Evolutionary conservation across 92 coral and sea anemone species (phyloP).

Genomic region (Montipora capitata): DNA sequence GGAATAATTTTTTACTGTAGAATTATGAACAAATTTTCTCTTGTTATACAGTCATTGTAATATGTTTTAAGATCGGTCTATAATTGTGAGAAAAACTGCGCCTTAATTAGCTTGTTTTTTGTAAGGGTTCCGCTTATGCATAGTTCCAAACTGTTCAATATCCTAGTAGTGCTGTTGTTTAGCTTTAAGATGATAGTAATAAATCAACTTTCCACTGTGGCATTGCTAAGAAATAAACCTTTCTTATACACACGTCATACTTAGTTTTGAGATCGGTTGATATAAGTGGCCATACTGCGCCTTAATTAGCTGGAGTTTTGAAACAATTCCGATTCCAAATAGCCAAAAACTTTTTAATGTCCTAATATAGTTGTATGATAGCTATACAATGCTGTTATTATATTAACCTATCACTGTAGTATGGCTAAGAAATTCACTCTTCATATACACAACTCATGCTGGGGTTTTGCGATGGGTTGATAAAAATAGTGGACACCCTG

Average conservation of each 20-base stretch:
- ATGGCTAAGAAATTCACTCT: no score
- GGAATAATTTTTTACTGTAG: no score
- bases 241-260: slow-evolving; percentile 33
- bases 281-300: slow-evolving; percentile 54
- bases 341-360: slow-evolving; percentile 48
- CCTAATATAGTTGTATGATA: neutral
- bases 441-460: no score
- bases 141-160: no score
- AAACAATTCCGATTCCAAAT: slow-evolving; percentile 54
- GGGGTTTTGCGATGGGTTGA: no score
- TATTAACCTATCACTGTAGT: no score
- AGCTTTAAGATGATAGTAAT: slow-evolving; percentile 60
- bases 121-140: neutral
- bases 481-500: no score
- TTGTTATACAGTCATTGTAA: neutral
- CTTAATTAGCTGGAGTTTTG: slow-evolving; percentile 66
- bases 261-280: slow-evolving; percentile 12
- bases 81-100: neutral
- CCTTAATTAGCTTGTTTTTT: neutral
- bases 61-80: neutral
- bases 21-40: neutral
- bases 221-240: slow-evolving; percentile 45
- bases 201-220: slow-evolving; percentile 64
- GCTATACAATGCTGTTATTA: no score
- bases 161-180: slow-evolving; percentile 33